Conservation (phyloP, 2,113 vertebrate species). For the Phyllostomus hastatus region DNA sequence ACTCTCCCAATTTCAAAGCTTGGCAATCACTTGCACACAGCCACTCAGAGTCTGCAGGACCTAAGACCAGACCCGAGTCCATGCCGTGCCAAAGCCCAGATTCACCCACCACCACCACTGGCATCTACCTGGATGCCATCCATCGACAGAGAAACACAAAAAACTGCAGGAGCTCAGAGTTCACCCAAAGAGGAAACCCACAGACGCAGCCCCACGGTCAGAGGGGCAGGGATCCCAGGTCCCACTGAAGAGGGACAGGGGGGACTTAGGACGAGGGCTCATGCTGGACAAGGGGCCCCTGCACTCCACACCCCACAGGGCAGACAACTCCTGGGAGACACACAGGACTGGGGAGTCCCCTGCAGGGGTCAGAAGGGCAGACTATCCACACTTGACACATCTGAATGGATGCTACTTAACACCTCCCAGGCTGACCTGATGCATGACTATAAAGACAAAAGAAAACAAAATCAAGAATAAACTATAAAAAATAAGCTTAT, state of each 20-base stretch:
- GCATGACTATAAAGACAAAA: not conserved
- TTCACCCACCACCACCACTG: too few relatives aligned
- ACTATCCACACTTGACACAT: not conserved
- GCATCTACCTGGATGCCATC: too few relatives aligned
- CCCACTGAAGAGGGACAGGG: not conserved
- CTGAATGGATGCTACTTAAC: not conserved
- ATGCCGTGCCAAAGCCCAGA: not conserved
- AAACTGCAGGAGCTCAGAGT: not conserved
- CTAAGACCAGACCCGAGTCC: not conserved
- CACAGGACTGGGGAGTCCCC: not conserved
- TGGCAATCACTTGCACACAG: not conserved
- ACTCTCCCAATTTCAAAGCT: not conserved
- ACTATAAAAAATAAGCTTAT: not conserved
- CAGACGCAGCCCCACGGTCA: rapidly evolving
- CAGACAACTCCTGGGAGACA: not conserved
- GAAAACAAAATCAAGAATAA: not conserved
- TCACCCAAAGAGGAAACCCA: not conserved
- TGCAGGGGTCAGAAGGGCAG: not conserved
- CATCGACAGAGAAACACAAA: not conserved
- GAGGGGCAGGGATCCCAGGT: not conserved
- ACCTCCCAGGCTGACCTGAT: not conserved
- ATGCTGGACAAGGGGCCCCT: rapidly evolving
- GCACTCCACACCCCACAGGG: not conserved
- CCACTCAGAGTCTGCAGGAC: not conserved
- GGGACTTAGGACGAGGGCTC: not conserved